Base-by-base conservation (phyloP, 2,888 invertebrate genomes). In the Lagria hirta region DNA sequence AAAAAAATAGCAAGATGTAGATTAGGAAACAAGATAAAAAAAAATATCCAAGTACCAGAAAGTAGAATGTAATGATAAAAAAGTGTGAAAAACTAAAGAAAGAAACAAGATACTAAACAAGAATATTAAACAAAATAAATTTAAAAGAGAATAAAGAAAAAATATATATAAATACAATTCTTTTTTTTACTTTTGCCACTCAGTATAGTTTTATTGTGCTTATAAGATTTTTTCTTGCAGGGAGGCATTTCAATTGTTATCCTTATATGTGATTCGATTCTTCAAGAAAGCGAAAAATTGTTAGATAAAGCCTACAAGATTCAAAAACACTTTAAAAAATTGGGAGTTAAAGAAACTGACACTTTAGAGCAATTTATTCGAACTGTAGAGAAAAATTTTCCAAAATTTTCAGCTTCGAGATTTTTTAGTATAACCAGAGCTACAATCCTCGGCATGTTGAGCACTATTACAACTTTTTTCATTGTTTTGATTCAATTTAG, bases 131-230 rank as follows among this genome's bases (percentile, higher is more conserved):
- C n/a, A n/a, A n/a, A n/a, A n/a, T n/a, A n/a, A n/a, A n/a, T n/a
- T n/a, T n/a, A n/a, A n/a, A n/a, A n/a, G n/a, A n/a, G n/a, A n/a
- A n/a, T n/a, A n/a, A n/a, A n/a, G n/a, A n/a, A n/a, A n/a, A n/a
- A n/a, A n/a, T n/a, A n/a, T n/a, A n/a, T n/a, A n/a, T n/a, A n/a
- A n/a, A n/a, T n/a, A n/a, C n/a, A n/a, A n/a, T n/a, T n/a, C n/a
- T n/a, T 15, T 15, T 8, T 23, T 23, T 7, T 23, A n/a, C 22
- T 16, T 15, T 35, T 16, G 15, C 17, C 17, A n/a, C 7, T 35
- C 12, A 17, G 16, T 5, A 4, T 20, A 3, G 10, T 33, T 4
- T 13, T 21, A 1, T 5, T 14, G 2, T 14, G 22, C 7, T 33
- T 22, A 6, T n/a, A n/a, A 7, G 7, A 33, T 10, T 14, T 33